Evolutionary conservation across 92 coral and sea anemone species (phyloP).

Genomic region (Parazoanthus atlanticus): DNA sequence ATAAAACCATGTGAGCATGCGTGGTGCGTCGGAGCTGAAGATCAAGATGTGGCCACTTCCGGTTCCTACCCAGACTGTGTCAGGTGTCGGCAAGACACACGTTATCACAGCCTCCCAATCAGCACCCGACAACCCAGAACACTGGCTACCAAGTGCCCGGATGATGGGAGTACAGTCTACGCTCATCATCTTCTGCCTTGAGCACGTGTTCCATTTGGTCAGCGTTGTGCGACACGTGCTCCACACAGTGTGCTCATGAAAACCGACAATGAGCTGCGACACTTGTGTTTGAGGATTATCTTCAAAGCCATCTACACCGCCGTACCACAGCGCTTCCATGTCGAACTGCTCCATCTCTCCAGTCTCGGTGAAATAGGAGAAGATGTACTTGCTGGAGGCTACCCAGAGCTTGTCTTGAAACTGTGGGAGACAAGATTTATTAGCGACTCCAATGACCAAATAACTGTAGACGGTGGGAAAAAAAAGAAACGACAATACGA

Average conservation of each 20-base stretch:
- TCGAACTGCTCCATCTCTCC: slow-evolving; percentile 89
- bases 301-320: slow-evolving; percentile 75
- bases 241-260: slow-evolving; percentile 67
- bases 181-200: slow-evolving; percentile 68
- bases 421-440: background rate
- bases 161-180: slow-evolving; percentile 74
- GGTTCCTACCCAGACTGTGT: slow-evolving; percentile 92
- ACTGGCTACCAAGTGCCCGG: slow-evolving; percentile 22
- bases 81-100: slow-evolving; percentile 76
- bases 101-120: slow-evolving; percentile 72
- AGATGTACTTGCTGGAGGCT: slow-evolving; percentile 83
- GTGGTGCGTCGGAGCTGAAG: slow-evolving; percentile 71
- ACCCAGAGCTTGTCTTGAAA: slow-evolving; percentile 77
- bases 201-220: slow-evolving; percentile 79
- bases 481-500: too few relatives aligned
- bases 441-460: background rate
- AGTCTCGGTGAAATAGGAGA: slow-evolving; percentile 75
- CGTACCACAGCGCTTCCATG: slow-evolving; percentile 92
- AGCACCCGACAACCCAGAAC: slow-evolving; percentile 14
- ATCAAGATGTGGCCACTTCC: slow-evolving; percentile 88
- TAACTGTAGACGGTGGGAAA: background rate
- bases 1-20: slow-evolving; percentile 86
- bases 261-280: slow-evolving; percentile 60
- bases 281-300: slow-evolving; percentile 78
- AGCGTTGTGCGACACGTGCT: slow-evolving; percentile 81